Evolutionary conservation across 2,797 vertebrate species (phyloP), one percentile per base, ranked within the genome.

Genomic region (Molossus alvarezi): DNA sequence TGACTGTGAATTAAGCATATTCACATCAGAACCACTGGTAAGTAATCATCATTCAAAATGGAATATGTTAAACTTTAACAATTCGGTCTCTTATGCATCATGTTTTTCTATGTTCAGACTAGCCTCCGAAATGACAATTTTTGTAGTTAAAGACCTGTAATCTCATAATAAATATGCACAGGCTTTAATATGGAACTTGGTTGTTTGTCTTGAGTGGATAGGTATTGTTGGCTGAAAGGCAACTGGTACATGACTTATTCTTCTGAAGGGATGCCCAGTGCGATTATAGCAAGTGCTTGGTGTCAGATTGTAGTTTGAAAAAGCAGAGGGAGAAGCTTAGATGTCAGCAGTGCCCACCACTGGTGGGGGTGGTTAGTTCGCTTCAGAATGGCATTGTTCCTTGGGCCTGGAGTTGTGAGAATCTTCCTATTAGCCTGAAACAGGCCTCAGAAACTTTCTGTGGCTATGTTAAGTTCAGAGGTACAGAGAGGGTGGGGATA

Each of bases 131-230:
- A 64, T 80, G 60, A 64, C 41, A 23, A 14, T 33, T 89, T 89
- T 94, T 94, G 23, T 67, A 69, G 33, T 13, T 90, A 5, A 64
- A 88, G 27, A 4, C 71, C 33, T 83, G 33, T n/a, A 48, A 29
- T 67, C 15, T 91, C 65, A 73, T 65, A 76, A 82, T 14, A 84
- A 20, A 94, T 89, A 93, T 60, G 58, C 15, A 27, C 80, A 67
- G 80, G 21, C n/a, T 69, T 37, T 10, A 21, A 45, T 29, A 45
- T 23, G 20, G 15, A 23, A 17, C 33, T 86, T 87, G 6, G 17
- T 67, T 87, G 41, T 92, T 83, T 23, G 58, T 75, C 23, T 85
- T 77, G n/a, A 76, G 85, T 90, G 77, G 87, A 45, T 91, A 80
- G 10, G 3, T 86, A 62, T 71, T 73, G 14, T 72, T 71, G 60